These are phyloP conservation scores for Oppia nitens DNA, from an alignment of 1,140 invertebrate genomes.

Conservation along the genomic window DNA sequence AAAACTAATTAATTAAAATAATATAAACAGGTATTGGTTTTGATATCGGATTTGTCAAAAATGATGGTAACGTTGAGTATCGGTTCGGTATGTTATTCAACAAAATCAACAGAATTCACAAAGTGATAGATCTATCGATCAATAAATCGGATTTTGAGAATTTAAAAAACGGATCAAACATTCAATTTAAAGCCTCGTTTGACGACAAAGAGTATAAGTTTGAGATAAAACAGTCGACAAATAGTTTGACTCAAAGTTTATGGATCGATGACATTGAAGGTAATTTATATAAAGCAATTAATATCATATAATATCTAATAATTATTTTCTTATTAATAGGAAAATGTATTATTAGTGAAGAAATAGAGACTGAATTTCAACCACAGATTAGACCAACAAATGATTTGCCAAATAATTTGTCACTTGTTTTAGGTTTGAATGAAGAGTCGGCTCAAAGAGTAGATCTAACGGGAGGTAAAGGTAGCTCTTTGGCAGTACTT, in stretches of 20 bases:
- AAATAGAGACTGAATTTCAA: neutral
- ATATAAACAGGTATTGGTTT: slow-evolving; percentile 5
- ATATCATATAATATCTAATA: no score
- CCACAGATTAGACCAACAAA: neutral
- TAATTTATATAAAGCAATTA: no score
- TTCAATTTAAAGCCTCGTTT: neutral
- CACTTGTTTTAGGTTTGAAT: neutral
- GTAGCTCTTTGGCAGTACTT: slow-evolving; percentile 45
- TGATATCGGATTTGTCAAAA: neutral
- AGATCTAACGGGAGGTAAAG: slow-evolving; percentile 49
- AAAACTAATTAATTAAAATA: no score
- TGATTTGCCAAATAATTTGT: neutral
- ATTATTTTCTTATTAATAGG: neutral
- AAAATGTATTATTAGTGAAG: slow-evolving; percentile 2
- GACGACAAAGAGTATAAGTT: neutral
- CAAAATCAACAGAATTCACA: neutral
- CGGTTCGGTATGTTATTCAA: neutral
- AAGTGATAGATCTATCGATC: neutral
- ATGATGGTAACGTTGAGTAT: neutral
- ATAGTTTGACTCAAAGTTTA: neutral
- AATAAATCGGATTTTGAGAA: neutral
- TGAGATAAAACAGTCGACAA: neutral
- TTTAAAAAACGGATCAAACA: neutral
- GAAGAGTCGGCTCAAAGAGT: neutral
- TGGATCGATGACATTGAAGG: neutral